Evolutionary conservation across 53 echinoderm and acorn worm genomes (phyloP).

Genomic region (Astropecten irregularis): DNA sequence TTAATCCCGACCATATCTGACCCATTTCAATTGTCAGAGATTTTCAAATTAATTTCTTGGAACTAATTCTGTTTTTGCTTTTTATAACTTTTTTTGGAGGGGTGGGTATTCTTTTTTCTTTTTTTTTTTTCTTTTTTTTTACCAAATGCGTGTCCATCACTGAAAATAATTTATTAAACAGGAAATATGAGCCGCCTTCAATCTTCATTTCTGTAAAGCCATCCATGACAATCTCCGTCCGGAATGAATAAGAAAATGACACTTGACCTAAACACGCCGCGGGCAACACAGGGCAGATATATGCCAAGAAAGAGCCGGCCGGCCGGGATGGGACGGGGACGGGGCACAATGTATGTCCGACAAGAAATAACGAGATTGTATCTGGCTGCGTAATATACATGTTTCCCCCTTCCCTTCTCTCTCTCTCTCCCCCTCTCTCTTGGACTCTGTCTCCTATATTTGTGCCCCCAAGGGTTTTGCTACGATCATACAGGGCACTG

Average conservation of each 20-base stretch:
- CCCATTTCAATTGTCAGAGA: too few species aligned
- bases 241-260: not conserved
- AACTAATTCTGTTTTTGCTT: too few species aligned
- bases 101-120: too few species aligned
- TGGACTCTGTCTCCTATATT: not conserved
- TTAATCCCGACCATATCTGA: too few species aligned
- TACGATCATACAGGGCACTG: constrained; percentile 6
- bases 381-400: not conserved
- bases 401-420: not conserved
- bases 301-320: too few species aligned
- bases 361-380: constrained; percentile 43
- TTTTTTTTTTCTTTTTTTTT: too few species aligned
- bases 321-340: too few species aligned
- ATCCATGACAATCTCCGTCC: not conserved
- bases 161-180: too few species aligned
- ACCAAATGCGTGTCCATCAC: too few species aligned
- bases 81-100: too few species aligned
- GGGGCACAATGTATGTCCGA: not conserved
- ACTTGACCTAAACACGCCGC: not conserved
- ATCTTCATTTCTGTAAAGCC: not conserved
- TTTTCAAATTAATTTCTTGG: too few species aligned
- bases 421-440: not conserved
- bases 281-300: not conserved
- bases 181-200: not conserved
- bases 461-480: not conserved